phyloP scores from a whole-genome alignment of 2,113 vertebrate genomes.

The Trogon melanurus region DNA sequence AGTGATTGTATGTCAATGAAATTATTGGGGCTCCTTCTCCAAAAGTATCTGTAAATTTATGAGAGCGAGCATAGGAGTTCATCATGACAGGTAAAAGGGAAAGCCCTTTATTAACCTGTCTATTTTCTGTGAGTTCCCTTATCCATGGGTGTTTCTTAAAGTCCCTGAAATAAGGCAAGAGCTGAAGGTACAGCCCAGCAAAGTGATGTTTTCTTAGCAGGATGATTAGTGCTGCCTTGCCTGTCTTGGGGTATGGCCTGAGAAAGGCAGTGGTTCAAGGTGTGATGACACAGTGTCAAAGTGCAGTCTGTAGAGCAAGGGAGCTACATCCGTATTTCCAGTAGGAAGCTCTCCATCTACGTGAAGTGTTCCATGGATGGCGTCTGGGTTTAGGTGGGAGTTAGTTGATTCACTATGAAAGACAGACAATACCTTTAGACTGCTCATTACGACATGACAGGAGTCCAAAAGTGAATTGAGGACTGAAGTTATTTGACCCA shows the following conservation, averaged over 20 bases:
- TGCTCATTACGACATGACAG: not conserved
- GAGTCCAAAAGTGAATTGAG: not conserved
- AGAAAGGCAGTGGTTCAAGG: not conserved
- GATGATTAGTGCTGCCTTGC: not conserved
- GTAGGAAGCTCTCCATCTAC: accelerated
- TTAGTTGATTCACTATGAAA: not conserved
- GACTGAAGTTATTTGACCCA: not conserved
- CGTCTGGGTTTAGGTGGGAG: not conserved
- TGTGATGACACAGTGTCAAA: not conserved
- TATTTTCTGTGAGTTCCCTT: not conserved
- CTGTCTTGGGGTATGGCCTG: not conserved
- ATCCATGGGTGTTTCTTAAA: not conserved
- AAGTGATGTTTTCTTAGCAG: not conserved
- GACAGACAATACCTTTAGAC: not conserved
- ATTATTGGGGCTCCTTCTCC: not conserved
- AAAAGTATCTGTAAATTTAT: not conserved
- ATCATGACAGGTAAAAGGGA: accelerated
- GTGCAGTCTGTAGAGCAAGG: not conserved
- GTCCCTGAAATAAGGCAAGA: not conserved
- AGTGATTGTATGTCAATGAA: not conserved
- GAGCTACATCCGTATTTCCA: accelerated
- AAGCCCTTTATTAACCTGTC: not conserved
- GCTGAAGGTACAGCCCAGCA: not conserved
- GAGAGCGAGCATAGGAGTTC: not conserved
- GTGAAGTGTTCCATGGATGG: not conserved